Percentiles rank a stretch among this genome's conserved stretches.
phyloP scores from a whole-genome alignment of 1,140 invertebrate genomes.

The Neelides sp. region DNA sequence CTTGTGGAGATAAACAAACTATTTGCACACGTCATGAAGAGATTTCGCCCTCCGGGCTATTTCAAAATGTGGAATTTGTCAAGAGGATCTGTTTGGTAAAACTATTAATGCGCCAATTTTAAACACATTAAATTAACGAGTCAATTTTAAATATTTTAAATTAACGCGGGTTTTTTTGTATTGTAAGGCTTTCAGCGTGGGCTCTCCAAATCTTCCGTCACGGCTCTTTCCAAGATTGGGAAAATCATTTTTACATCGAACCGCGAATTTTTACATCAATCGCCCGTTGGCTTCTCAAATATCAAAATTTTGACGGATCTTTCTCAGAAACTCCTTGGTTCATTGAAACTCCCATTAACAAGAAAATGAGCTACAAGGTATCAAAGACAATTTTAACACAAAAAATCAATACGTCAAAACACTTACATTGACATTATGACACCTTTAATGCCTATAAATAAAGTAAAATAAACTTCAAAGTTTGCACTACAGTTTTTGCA shows the following conservation, averaged over 20 bases:
- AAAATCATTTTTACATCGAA: conserved; percentile 41
- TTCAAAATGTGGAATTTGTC: conserved; percentile 40
- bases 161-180: no score
- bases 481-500: no score
- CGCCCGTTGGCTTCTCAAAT: conserved; percentile 37
- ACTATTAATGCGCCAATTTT: background rate
- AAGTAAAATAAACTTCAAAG: no score
- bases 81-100: conserved; percentile 40
- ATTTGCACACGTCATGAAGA: conserved; percentile 37
- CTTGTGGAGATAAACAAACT: conserved; percentile 40
- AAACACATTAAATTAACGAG: background rate
- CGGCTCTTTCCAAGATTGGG: conserved; percentile 43
- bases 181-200: conserved; percentile 41
- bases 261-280: conserved; percentile 34
- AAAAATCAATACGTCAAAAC: no score
- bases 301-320: conserved; percentile 38
- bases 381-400: no score
- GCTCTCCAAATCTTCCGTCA: conserved; percentile 37
- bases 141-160: background rate
- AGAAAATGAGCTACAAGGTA: conserved; percentile 33
- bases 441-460: no score
- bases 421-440: no score
- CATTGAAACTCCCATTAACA: conserved; percentile 30
- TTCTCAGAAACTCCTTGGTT: conserved; percentile 38
- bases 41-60: conserved; percentile 36